Percentiles rank a stretch among this genome's conserved stretches.
Conservation (phyloP, 2,888 invertebrate species). For the Agrilus mali region DNA sequence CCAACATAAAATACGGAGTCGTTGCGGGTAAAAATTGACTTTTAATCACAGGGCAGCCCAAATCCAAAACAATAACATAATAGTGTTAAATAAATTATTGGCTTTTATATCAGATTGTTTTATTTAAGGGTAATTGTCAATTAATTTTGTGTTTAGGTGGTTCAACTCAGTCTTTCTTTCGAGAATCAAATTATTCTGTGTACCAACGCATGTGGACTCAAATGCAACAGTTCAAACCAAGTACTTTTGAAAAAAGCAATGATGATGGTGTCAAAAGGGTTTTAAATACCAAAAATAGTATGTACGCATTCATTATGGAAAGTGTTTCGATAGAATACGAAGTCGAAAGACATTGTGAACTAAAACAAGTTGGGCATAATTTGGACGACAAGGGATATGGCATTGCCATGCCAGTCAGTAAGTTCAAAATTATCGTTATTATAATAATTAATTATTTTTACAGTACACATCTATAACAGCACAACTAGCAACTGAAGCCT, state of each 20-base stretch:
- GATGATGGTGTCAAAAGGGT: slow-evolving; percentile 82
- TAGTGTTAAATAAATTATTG: too few species aligned
- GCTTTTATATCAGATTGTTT: too few species aligned
- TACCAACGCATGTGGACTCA: slow-evolving; percentile 88
- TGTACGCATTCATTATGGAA: slow-evolving; percentile 94
- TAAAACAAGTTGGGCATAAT: slow-evolving; percentile 68
- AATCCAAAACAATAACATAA: too few species aligned
- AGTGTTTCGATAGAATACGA: slow-evolving; percentile 90
- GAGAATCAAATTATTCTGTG: slow-evolving; percentile 78
- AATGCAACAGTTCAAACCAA: slow-evolving; percentile 75
- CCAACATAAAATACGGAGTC: slow-evolving; percentile 94
- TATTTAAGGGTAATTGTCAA: too few species aligned
- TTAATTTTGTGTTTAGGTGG: slow-evolving; percentile 53
- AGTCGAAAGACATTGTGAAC: slow-evolving; percentile 71
- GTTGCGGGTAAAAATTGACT: slow-evolving; percentile 28
- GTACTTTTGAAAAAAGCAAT: slow-evolving; percentile 72
- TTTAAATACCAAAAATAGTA: slow-evolving; percentile 51
- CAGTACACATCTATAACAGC: neutral
- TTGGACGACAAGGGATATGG: slow-evolving; percentile 90
- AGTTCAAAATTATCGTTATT: slow-evolving; percentile 28
- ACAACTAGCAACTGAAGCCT: too few species aligned
- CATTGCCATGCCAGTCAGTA: slow-evolving; percentile 82
- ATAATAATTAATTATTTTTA: neutral
- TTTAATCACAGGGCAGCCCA: too few species aligned
- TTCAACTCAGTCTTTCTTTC: slow-evolving; percentile 83